Conservation (phyloP, 2,888 invertebrate genomes). For the Tuta absoluta region DNA sequence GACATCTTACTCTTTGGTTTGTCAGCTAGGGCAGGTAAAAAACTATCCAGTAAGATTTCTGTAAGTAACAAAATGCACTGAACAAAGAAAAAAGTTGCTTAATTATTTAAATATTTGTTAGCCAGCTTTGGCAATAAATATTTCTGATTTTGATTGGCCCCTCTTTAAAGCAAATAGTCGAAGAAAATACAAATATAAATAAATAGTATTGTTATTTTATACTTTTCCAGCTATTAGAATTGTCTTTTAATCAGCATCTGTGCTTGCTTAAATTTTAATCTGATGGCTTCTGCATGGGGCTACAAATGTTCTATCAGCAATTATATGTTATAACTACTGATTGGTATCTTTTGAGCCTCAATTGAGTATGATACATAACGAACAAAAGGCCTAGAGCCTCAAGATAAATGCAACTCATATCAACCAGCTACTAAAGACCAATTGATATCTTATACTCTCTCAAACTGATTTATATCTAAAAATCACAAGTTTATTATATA, state of each 20-base stretch:
- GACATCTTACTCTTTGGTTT: constrained; percentile 52
- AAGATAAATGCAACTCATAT: neutral
- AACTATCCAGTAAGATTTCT: neutral
- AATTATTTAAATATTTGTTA: neutral
- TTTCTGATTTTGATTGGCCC: too few species aligned
- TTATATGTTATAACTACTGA: neutral
- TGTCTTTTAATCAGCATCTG: too few species aligned
- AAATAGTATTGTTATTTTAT: too few species aligned
- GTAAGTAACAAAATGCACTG: neutral
- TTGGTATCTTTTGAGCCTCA: neutral
- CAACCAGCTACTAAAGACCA: neutral
- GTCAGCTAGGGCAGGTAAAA: neutral
- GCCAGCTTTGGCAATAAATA: too few species aligned
- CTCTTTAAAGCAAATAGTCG: too few species aligned
- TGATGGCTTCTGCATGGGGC: neutral
- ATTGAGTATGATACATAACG: neutral
- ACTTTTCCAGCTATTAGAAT: too few species aligned
- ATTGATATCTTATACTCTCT: neutral
- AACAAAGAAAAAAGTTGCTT: neutral
- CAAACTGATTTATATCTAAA: neutral
- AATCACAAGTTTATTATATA: neutral
- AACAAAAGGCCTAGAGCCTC: neutral
- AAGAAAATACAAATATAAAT: too few species aligned
- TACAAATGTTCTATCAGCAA: neutral
- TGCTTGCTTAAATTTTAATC: too few species aligned